Evolutionary conservation across 92 coral and sea anemone species (phyloP).

Genomic region (Zoanthus solanderi): DNA sequence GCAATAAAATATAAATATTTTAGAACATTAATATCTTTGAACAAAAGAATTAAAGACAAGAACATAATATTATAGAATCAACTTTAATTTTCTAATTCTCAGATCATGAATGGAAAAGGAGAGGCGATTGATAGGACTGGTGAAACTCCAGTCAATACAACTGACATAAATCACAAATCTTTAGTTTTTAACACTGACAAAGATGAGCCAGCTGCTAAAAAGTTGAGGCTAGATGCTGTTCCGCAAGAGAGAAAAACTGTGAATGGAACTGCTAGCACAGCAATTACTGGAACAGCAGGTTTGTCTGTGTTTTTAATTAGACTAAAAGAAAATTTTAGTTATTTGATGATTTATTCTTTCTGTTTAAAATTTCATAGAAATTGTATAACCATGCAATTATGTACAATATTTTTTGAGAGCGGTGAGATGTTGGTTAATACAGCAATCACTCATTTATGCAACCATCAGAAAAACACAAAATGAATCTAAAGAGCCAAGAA

Average conservation of each 20-base stretch:
- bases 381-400: too few species aligned
- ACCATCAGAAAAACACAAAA: too few species aligned
- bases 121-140: background rate
- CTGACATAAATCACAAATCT: background rate
- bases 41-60: too few species aligned
- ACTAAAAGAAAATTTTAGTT: too few species aligned
- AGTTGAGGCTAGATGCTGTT: background rate
- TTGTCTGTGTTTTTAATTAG: background rate
- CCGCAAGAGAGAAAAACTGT: background rate
- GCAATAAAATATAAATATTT: too few species aligned
- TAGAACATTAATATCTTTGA: too few species aligned
- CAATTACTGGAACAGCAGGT: constrained; percentile 9
- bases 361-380: too few species aligned
- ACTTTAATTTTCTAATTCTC: background rate
- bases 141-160: background rate
- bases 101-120: constrained; percentile 37
- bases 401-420: too few species aligned
- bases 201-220: constrained; percentile 22
- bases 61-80: background rate
- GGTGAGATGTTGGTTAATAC: too few species aligned
- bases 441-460: too few species aligned
- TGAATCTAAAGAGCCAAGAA: too few species aligned
- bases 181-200: background rate
- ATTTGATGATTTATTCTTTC: too few species aligned
- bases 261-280: background rate